These are phyloP conservation scores for Sycophaga agraensis DNA, from an alignment of 1,140 invertebrate species.

Conservation along the genomic window DNA sequence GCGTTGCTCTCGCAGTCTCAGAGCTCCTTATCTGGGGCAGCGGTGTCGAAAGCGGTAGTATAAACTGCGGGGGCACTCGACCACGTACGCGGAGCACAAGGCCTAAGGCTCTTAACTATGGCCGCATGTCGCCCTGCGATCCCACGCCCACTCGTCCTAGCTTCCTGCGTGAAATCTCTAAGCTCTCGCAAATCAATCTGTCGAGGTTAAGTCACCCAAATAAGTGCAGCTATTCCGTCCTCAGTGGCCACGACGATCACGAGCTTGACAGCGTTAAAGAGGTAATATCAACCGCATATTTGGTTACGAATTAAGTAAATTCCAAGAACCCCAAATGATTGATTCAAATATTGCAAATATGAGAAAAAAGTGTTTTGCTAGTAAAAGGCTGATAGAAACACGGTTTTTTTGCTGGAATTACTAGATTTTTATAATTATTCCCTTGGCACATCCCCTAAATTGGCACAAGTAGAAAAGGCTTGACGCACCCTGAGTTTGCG, in stretches of 20 bases:
- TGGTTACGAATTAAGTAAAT: no score
- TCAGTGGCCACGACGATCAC: conserved; percentile 68
- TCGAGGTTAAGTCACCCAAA: conserved; percentile 66
- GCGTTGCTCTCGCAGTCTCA: conserved; percentile 62
- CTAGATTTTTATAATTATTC: no score
- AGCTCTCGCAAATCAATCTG: conserved; percentile 72
- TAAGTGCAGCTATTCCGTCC: conserved; percentile 71
- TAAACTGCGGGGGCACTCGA: background rate
- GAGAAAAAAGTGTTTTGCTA: no score
- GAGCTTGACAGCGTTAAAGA: conserved; percentile 64
- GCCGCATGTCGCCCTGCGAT: conserved; percentile 48
- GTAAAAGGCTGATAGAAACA: no score
- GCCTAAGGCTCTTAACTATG: background rate
- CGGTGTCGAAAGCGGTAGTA: conserved; percentile 35
- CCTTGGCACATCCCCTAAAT: no score
- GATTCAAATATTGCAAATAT: no score
- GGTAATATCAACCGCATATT: no score
- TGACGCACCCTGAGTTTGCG: conserved; percentile 34
- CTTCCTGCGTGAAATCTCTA: conserved; percentile 72
- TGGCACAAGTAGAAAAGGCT: no score
- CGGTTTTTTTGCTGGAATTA: no score
- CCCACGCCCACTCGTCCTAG: conserved; percentile 50
- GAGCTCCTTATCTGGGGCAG: conserved; percentile 57
- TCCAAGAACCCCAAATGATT: no score
- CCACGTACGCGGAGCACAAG: background rate